phyloP scores from a whole-genome alignment of 2,888 invertebrate species.

The Diabrotica balteata region DNA sequence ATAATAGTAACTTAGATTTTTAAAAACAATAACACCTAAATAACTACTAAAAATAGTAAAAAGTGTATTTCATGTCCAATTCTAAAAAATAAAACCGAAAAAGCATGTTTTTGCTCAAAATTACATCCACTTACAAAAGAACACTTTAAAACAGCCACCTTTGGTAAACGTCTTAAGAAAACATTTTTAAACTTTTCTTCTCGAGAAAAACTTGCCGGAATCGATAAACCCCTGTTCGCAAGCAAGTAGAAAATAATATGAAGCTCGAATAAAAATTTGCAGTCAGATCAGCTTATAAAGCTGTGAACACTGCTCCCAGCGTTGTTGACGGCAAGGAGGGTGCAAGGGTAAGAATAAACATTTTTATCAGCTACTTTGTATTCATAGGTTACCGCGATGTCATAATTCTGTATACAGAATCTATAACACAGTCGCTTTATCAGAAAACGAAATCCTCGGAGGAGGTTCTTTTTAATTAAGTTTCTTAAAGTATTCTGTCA shows the following conservation, averaged over 20 bases:
- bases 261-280: constrained; percentile 7
- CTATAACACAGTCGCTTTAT: constrained; percentile 55
- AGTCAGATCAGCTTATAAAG: constrained; percentile 4
- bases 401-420: constrained; percentile 58
- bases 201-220: neutral
- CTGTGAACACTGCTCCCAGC: constrained; percentile 1
- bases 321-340: constrained; percentile 1
- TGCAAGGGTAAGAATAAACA: constrained; percentile 6
- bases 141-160: no score
- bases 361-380: constrained; percentile 18
- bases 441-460: constrained; percentile 47
- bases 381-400: constrained; percentile 43
- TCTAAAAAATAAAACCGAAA: no score
- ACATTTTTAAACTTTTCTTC: neutral
- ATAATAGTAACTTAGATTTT: no score
- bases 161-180: neutral
- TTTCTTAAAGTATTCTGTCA: constrained; percentile 43
- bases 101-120: no score
- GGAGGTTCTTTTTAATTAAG: constrained; percentile 47
- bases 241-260: neutral
- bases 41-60: no score
- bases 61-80: no score
- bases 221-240: neutral
- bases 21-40: no score
- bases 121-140: no score